A percentile compares a stretch with the other conserved stretches of the same genome.
Evolutionary conservation across 1,140 invertebrate genomes (phyloP).

Genomic region (Zaprionus nigranus): DNA sequence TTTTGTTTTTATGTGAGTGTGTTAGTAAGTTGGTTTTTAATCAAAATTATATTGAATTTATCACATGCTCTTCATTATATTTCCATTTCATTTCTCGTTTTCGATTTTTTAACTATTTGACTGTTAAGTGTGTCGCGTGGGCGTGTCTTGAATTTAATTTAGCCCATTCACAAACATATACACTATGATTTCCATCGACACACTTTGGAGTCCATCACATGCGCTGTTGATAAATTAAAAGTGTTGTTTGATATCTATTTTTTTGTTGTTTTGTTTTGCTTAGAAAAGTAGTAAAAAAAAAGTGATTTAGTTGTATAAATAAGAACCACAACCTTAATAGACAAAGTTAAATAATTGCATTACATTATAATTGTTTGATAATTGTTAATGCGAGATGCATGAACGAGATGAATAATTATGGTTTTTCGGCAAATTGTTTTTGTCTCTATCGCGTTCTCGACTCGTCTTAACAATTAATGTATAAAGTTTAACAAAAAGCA

Average conservation of each 20-base stretch:
- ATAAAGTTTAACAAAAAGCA: constrained; percentile 50
- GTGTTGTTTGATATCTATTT: constrained; percentile 35
- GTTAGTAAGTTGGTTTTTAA: constrained; percentile 76
- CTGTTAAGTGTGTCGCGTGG: constrained; percentile 55
- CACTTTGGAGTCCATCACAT: constrained; percentile 73
- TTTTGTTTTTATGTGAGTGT: constrained; percentile 30
- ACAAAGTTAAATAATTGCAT: constrained; percentile 72
- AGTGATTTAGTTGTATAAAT: constrained; percentile 69
- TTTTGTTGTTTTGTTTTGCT: constrained; percentile 45
- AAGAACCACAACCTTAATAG: constrained; percentile 82
- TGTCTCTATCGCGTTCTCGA: not conserved
- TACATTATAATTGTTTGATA: constrained; percentile 43
- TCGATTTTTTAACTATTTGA: constrained; percentile 65
- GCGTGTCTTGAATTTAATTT: constrained; percentile 42
- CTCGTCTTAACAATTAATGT: constrained; percentile 40
- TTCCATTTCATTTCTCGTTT: constrained; percentile 48
- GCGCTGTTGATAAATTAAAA: constrained; percentile 82
- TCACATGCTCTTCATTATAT: constrained; percentile 77
- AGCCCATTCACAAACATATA: not conserved
- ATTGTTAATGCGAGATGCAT: constrained; percentile 46
- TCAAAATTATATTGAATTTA: constrained; percentile 82
- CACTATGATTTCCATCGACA: constrained; percentile 5
- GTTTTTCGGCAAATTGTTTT: not conserved
- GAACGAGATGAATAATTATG: constrained; percentile 35
- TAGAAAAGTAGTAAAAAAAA: constrained; percentile 73